Evolutionary conservation across 2,113 vertebrate species (phyloP).

Genomic region (Tor tambroides): DNA sequence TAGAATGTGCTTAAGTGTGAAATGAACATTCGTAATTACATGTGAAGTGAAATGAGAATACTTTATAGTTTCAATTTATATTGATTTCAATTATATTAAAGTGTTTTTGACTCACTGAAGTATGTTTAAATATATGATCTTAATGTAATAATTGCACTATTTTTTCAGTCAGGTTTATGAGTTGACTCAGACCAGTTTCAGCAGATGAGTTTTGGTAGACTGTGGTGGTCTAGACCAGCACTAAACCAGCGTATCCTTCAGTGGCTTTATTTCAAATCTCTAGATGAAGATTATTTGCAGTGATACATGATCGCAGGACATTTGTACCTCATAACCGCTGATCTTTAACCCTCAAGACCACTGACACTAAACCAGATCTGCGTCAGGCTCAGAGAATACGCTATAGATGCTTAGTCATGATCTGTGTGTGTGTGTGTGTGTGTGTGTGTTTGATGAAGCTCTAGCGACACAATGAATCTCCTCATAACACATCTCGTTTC

Average conservation of each 20-base stretch:
- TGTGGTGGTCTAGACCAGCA: background rate
- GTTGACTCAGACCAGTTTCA: background rate
- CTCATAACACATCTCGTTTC: background rate
- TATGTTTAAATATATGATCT: no score
- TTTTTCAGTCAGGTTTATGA: background rate
- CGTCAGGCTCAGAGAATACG: no score
- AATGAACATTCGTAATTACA: no score
- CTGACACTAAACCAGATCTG: background rate
- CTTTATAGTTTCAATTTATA: no score
- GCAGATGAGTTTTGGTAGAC: background rate
- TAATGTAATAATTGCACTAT: background rate
- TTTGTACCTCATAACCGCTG: background rate
- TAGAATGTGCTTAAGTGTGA: no score
- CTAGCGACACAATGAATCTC: background rate
- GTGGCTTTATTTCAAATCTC: background rate
- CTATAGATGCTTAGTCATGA: background rate
- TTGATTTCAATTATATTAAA: no score
- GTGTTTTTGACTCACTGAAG: no score
- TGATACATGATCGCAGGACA: background rate
- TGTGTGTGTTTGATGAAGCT: background rate
- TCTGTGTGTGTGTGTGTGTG: no score
- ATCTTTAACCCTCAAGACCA: background rate
- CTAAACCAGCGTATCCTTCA: background rate
- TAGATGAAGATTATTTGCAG: background rate
- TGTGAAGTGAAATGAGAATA: no score